Evolutionary conservation across 1,140 invertebrate genomes (phyloP).

Genomic region (Pseudomyrmex dendroicus): DNA sequence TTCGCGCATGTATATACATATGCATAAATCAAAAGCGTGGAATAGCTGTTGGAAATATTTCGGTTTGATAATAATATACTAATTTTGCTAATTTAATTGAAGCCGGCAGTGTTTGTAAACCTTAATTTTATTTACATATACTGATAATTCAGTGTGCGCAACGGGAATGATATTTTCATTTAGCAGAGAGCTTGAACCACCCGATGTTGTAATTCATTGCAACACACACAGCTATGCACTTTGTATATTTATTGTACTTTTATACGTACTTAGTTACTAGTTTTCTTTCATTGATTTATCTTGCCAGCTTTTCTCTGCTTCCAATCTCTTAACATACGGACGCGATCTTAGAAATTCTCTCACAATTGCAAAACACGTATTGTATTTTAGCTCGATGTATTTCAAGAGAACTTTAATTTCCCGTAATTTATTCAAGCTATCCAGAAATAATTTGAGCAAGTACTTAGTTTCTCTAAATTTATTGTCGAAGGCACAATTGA

Average conservation of each 20-base stretch:
- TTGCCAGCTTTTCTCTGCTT: not conserved
- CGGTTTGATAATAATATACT: constrained; percentile 7
- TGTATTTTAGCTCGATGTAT: not conserved
- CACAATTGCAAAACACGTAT: constrained; percentile 1
- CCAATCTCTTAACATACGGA: not conserved
- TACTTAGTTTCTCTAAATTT: not conserved
- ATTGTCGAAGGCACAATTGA: not conserved
- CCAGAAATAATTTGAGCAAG: not conserved
- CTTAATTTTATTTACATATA: constrained; percentile 28
- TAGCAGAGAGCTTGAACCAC: not conserved
- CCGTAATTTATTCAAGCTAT: not conserved
- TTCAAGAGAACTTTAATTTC: not conserved
- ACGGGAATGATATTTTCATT: constrained; percentile 21
- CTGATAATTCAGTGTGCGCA: not conserved
- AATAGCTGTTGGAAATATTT: not conserved
- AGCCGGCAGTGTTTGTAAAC: constrained; percentile 1
- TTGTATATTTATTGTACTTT: not conserved
- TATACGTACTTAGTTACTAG: not conserved
- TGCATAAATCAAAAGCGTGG: not conserved
- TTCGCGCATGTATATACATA: not conserved
- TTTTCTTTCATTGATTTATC: constrained; percentile 11
- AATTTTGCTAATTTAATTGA: not conserved
- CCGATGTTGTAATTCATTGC: not conserved
- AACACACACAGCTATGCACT: not conserved
- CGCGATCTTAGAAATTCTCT: constrained; percentile 3